phyloP scores from a whole-genome alignment of 2,888 invertebrate species.

The Apodemia hepburni region DNA sequence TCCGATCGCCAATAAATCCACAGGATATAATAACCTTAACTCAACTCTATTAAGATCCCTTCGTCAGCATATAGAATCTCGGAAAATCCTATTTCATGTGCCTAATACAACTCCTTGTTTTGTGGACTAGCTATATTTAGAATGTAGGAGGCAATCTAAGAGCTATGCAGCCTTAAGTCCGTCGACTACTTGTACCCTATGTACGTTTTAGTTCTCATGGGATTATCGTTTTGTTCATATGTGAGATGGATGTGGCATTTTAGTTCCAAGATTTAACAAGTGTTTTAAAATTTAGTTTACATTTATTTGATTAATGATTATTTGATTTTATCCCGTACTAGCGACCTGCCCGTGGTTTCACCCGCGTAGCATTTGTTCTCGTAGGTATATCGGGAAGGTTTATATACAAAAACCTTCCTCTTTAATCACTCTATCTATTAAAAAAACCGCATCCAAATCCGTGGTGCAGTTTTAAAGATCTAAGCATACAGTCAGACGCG shows the following conservation, averaged over 20 bases:
- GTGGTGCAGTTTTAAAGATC: too few relatives aligned
- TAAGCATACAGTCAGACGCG: too few relatives aligned
- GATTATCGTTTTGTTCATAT: constrained; percentile 37
- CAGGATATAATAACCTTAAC: constrained; percentile 44
- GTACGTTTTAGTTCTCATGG: constrained; percentile 67
- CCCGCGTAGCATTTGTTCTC: too few relatives aligned
- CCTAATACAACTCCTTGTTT: constrained; percentile 66
- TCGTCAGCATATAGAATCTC: constrained; percentile 38
- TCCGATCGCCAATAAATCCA: constrained; percentile 40
- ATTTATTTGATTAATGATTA: not conserved
- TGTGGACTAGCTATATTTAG: constrained; percentile 63
- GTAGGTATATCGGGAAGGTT: too few relatives aligned
- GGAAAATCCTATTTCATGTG: constrained; percentile 57
- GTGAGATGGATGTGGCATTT: constrained; percentile 40
- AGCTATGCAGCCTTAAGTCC: constrained; percentile 64
- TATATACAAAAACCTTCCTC: too few relatives aligned
- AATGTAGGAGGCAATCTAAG: constrained; percentile 69
- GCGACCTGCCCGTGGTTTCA: too few relatives aligned
- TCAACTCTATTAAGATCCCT: constrained; percentile 47
- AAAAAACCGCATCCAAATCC: too few relatives aligned
- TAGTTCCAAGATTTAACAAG: constrained; percentile 10
- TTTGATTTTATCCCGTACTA: not conserved
- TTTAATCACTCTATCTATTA: too few relatives aligned
- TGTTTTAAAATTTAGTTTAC: constrained; percentile 2
- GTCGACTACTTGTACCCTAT: constrained; percentile 55